Base-by-base conservation (phyloP, 2,888 invertebrate species). In the Tipula unca region DNA sequence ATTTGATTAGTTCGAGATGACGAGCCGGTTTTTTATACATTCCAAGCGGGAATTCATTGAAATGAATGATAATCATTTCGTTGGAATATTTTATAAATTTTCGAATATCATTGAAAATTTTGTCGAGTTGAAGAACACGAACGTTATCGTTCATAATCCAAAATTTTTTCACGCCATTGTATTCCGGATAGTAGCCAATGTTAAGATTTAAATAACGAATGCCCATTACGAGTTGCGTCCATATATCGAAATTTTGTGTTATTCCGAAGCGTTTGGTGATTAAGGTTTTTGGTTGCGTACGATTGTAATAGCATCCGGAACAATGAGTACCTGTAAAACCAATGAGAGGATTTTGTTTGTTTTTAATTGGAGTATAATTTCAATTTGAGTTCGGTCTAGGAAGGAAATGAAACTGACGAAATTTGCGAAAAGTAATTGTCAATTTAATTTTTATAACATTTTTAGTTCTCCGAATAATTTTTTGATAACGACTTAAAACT, bases 191-290 rank as follows among this genome's bases (percentile, higher is more conserved):
- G 82, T 85, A 85, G 14, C 95, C 96, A 87, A 97, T 93, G 88
- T 96, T 93, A 86, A 97, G 92, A 90, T 97, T 96, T 85, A 97
- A 91, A 90, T 96, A 96, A 89, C 97, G 92, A 88, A 96, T 94
- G 85, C 97, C 97, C 89, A 95, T 95, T 0, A 96, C 94, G n/a
- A 97, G 92, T 89, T 97, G 97, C 0, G 94, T 93, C 95, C 96
- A 96, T 85, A 97, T 92, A 88, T 94, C 94, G 86, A 95, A 93
- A 89, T 96, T 96, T 90, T 97, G 97, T 0, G 89, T 88, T 29
- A 89, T 88, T 82, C 94, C 93, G 85, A 89, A 90, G 42, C 90
- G 89, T 86, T 89, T 89, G 10, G 90, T 87, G 8, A 90, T 87
- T 85, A 88, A 85, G 1, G 89, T 89, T 85, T 89, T 88, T 35